Evolutionary conservation across 2,797 vertebrate species (phyloP).

Genomic region (Phyllotis vaccarum): DNA sequence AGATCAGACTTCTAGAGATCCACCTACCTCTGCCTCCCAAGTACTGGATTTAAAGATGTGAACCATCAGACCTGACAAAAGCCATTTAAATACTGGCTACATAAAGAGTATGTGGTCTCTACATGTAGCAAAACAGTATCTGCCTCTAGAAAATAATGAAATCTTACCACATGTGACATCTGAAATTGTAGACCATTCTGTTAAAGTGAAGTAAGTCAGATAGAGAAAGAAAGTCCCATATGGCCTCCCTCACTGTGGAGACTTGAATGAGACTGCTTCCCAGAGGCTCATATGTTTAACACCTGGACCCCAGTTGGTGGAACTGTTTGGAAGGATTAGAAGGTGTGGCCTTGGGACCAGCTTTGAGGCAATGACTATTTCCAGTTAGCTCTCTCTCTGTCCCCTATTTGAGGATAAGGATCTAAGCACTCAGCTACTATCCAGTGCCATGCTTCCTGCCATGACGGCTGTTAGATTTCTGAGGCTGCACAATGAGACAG

Average conservation of each 20-base stretch:
- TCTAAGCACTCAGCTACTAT: not conserved
- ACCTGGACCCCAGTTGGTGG: not conserved
- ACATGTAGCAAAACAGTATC: not conserved
- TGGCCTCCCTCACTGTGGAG: not conserved
- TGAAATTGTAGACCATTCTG: not conserved
- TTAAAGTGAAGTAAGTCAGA: not conserved
- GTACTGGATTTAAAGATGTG: not conserved
- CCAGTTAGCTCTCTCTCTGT: not conserved
- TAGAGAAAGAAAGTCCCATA: not conserved
- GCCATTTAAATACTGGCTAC: not conserved
- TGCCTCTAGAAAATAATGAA: not conserved
- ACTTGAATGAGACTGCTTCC: not conserved
- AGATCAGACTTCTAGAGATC: not conserved
- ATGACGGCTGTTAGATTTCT: not conserved
- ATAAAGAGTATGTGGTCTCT: not conserved
- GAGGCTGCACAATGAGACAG: not conserved
- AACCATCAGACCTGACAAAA: not conserved
- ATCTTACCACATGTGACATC: not conserved
- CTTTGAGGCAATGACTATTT: not conserved
- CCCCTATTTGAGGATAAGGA: not conserved
- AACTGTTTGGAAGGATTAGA: too few relatives aligned
- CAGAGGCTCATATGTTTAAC: not conserved
- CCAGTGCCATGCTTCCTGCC: not conserved
- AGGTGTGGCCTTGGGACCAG: not conserved
- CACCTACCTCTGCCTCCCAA: not conserved